Base-by-base conservation (phyloP, 2,797 vertebrate species). In the Anguilla anguilla region DNA sequence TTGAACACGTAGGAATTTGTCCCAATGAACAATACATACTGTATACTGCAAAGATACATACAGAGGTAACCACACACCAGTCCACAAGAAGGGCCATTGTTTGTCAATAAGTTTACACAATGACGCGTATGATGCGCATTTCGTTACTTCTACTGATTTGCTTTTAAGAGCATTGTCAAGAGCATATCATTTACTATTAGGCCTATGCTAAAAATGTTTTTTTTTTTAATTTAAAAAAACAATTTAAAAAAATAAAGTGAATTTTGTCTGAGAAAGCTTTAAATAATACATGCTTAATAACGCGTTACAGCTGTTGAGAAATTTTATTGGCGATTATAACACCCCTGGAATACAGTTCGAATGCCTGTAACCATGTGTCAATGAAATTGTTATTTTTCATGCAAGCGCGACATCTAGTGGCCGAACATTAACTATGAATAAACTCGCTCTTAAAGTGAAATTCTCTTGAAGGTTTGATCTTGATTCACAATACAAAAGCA, bases 361-460 rank as follows among this genome's bases (percentile, higher is more conserved):
- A 53, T 49, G 43, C 25, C 43, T 82, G 39, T 82, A 51, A 46
- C n/a, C 81, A 43, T 43, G 74, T 4, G 39, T 6, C 39, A 25
- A 81, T 9, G 4, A 81, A 81, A 22, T 39, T 81, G 77, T 82
- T 82, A 53, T 64, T 59, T 84, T 84, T 46, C 83, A 88, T 87
- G 86, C 93, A 64, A 64, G 51, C 15, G 53, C 86, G 93, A 91
- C 95, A 92, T 86, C 95, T 94, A 59, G 91, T 94, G 95, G 93
- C 86, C 6, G 85, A 59, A 6, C 0, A 31, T 31, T 43, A n/a
- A 3, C 39, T 86, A 13, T 46, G 64, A 31, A 85, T 46, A 6
- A 17, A 22, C 22, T n/a, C 46, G 79, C 79, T n/a, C 43, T 25
- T 82, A 22, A 25, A 7, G 5, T 17, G 72, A n/a, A 59, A 83